A percentile compares a stretch with the other conserved stretches of the same genome.
These are phyloP conservation scores for Sardinella longiceps DNA, from an alignment of 2,797 vertebrate genomes.

Conservation along the genomic window DNA sequence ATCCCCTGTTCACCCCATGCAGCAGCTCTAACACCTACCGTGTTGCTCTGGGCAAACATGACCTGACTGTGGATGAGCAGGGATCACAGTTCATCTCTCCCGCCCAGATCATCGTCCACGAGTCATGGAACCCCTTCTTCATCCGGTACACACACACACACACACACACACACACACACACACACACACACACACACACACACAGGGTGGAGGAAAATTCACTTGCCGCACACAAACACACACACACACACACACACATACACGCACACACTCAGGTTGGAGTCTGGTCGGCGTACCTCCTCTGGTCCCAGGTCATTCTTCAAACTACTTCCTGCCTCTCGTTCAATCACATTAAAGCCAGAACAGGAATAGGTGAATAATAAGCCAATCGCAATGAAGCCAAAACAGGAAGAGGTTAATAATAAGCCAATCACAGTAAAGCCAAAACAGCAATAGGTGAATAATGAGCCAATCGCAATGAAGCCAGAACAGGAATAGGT, in stretches of 20 bases:
- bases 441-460: too few relatives aligned
- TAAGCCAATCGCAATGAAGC: too few relatives aligned
- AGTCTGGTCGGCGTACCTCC: too few relatives aligned
- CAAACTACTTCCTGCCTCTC: too few relatives aligned
- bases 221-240: background rate
- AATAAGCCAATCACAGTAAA: too few relatives aligned
- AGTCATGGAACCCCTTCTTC: slow-evolving; percentile 75
- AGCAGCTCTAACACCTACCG: slow-evolving; percentile 74
- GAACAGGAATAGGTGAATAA: too few relatives aligned
- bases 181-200: background rate
- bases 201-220: too few relatives aligned
- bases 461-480: too few relatives aligned
- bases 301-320: too few relatives aligned
- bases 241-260: background rate
- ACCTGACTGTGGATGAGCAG: slow-evolving; percentile 67
- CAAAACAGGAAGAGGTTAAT: too few relatives aligned
- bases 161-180: background rate
- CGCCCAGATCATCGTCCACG: slow-evolving; percentile 74
- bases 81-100: slow-evolving; percentile 65
- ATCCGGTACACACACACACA: slow-evolving; percentile 67
- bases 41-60: slow-evolving; percentile 82
- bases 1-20: slow-evolving; percentile 21
- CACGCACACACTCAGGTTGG: background rate
- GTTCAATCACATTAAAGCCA: too few relatives aligned
- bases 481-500: too few relatives aligned